Percentiles rank a stretch among this genome's conserved stretches.
Evolutionary conservation across 1,140 invertebrate genomes (phyloP).

Genomic region (roundworm (Caenorhabditis elegans)): DNA sequence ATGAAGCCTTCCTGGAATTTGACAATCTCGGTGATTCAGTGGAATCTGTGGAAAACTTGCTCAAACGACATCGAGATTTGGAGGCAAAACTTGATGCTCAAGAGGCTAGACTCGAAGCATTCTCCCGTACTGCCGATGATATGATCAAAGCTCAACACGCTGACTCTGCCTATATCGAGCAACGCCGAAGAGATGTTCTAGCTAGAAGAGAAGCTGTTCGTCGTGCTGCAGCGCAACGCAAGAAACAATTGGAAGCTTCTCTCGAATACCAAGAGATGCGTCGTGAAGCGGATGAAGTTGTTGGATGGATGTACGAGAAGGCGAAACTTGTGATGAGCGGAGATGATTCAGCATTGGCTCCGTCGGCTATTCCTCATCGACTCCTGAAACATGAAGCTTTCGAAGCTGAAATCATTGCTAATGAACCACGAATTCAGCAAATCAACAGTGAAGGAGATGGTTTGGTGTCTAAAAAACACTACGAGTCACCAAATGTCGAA

Average conservation of each 20-base stretch:
- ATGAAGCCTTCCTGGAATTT: conserved; percentile 88
- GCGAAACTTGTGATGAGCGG: conserved; percentile 75
- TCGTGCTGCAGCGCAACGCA: conserved; percentile 75
- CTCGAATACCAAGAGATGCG: conserved; percentile 82
- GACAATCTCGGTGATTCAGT: conserved; percentile 82
- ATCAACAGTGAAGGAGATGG: conserved; percentile 76
- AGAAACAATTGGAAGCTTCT: conserved; percentile 76
- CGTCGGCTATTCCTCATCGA: conserved; percentile 86
- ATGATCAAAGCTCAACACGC: conserved; percentile 83
- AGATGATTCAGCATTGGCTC: conserved; percentile 88
- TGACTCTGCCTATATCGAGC: conserved; percentile 67
- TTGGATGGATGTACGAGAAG: conserved; percentile 84
- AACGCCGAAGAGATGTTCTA: conserved; percentile 76
- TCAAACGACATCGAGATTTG: conserved; percentile 91
- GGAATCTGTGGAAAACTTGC: conserved; percentile 87
- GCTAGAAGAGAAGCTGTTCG: conserved; percentile 76
- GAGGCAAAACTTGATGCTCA: conserved; percentile 88
- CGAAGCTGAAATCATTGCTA: conserved; percentile 86
- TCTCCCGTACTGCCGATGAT: conserved; percentile 82
- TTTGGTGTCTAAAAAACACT: conserved; percentile 75
- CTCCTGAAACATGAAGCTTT: conserved; percentile 96
- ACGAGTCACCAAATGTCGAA: conserved; percentile 74
- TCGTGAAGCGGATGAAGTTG: conserved; percentile 83
- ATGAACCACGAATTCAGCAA: conserved; percentile 81
- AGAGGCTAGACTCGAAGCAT: conserved; percentile 84